Evolutionary conservation across 2,797 vertebrate genomes (phyloP).

Genomic region (Phrynocephalus vlangalii): DNA sequence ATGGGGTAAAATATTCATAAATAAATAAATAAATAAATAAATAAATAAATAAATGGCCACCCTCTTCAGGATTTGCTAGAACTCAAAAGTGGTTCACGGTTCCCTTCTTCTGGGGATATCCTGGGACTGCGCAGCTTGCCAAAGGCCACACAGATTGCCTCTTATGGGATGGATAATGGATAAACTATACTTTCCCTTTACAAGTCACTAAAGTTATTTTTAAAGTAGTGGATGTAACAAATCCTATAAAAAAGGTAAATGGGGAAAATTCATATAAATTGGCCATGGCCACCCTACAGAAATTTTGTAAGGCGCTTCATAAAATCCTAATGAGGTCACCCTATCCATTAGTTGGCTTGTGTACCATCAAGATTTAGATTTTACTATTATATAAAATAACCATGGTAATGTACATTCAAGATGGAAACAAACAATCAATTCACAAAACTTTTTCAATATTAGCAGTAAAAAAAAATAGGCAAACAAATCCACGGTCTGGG

Average conservation of each 20-base stretch:
- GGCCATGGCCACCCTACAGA: constrained; percentile 22
- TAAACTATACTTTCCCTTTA: background rate
- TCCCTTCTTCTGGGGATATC: no score
- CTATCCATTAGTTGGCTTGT: background rate
- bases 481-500: background rate
- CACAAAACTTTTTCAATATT: background rate
- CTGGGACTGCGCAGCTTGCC: no score
- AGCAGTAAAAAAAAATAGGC: background rate
- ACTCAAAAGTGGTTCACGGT: no score
- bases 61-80: no score
- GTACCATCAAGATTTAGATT: background rate
- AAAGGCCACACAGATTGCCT: no score
- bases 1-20: no score
- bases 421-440: background rate
- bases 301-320: background rate
- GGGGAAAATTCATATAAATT: constrained; percentile 5
- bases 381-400: background rate
- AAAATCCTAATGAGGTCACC: background rate
- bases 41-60: no score
- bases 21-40: no score
- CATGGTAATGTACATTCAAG: background rate
- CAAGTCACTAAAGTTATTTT: background rate
- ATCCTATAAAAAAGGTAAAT: background rate
- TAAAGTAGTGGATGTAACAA: background rate
- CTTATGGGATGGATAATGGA: no score